Percentiles rank a stretch among this genome's conserved stretches.
Conservation (phyloP, 92 coral and sea anemone genomes). For the Siderastrea siderea region DNA sequence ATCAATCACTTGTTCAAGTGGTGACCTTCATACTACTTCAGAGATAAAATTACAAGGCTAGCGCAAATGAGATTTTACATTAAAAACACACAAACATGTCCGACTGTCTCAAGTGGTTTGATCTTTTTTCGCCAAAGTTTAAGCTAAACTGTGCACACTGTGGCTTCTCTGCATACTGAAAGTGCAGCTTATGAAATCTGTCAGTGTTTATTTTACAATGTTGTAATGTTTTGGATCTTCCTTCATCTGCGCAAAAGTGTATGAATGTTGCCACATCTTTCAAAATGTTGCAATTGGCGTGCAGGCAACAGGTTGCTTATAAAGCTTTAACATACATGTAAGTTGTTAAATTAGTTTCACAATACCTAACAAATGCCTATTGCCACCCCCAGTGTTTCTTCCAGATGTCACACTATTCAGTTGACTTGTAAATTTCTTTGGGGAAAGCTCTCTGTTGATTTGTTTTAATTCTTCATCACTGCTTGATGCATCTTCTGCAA, state of each 20-base stretch:
- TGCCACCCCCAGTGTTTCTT: conserved; percentile 49
- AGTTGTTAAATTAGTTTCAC: no score
- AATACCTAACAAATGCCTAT: conserved; percentile 80
- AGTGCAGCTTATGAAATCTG: no score
- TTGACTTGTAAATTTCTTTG: conserved; percentile 57
- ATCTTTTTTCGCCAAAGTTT: no score
- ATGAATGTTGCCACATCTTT: neutral
- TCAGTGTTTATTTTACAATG: neutral
- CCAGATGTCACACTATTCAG: conserved; percentile 56
- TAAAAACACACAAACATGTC: no score
- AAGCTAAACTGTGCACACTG: no score
- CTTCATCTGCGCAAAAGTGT: neutral
- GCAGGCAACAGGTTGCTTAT: neutral
- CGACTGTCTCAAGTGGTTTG: no score
- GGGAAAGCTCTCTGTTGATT: conserved; percentile 41
- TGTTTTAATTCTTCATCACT: conserved; percentile 81
- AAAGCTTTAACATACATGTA: no score
- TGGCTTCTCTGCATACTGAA: no score
- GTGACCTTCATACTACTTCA: no score
- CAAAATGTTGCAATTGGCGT: neutral
- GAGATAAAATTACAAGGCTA: no score
- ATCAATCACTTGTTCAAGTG: no score
- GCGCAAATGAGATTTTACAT: no score
- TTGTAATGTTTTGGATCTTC: neutral
- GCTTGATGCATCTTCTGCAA: conserved; percentile 71